Evolutionary conservation across 2,113 vertebrate genomes (phyloP).

Genomic region (Amia ocellicauda): DNA sequence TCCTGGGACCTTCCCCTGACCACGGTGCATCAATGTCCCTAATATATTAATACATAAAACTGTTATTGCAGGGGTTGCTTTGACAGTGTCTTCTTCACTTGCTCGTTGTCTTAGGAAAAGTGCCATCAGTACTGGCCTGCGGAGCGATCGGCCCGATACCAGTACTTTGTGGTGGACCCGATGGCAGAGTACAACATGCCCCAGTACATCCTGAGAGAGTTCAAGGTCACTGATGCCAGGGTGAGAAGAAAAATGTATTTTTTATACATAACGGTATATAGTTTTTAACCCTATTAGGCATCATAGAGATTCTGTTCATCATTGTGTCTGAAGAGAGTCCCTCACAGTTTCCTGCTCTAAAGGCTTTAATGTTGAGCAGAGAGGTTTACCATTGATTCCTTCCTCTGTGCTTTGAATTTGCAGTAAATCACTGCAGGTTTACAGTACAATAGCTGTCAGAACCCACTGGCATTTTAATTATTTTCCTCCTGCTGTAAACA

Average conservation of each 20-base stretch:
- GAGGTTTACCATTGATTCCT: too few relatives aligned
- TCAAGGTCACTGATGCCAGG: constrained; percentile 94
- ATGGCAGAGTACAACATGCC: constrained; percentile 99
- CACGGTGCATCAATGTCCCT: too few relatives aligned
- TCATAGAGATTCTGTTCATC: background rate
- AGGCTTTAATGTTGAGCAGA: too few relatives aligned
- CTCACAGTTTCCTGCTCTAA: background rate
- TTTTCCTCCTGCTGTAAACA: too few relatives aligned
- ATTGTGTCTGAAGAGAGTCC: background rate
- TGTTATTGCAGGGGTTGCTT: background rate
- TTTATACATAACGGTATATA: too few relatives aligned
- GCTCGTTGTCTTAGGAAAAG: constrained; percentile 73
- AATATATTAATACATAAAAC: too few relatives aligned
- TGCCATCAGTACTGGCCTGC: constrained; percentile 98
- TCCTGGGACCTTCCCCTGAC: too few relatives aligned
- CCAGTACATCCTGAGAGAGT: constrained; percentile 95
- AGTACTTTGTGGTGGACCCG: constrained; percentile 96
- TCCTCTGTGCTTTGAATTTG: too few relatives aligned
- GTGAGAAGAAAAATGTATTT: too few relatives aligned
- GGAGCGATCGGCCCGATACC: constrained; percentile 91
- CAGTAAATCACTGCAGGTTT: too few relatives aligned
- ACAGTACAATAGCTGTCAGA: too few relatives aligned
- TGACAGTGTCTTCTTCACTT: background rate
- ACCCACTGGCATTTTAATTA: too few relatives aligned
- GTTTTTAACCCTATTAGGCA: background rate